These are phyloP conservation scores for Chesias legatella DNA, from an alignment of 2,888 invertebrate genomes.

Conservation along the genomic window DNA sequence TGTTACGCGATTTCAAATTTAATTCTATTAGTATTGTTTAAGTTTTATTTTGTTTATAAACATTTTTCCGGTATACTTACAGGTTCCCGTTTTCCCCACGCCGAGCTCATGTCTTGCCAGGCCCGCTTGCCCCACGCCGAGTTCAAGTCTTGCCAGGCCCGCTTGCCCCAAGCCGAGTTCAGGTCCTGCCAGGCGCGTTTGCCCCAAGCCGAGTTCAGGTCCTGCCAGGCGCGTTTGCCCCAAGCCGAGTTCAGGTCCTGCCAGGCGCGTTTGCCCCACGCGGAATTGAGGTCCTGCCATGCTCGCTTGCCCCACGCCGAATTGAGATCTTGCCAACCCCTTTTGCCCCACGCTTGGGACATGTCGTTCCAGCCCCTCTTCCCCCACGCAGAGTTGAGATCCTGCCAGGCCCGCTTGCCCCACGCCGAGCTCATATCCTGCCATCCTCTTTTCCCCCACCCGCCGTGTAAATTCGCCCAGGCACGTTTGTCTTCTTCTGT, in stretches of 20 bases:
- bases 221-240: slow-evolving; percentile 83
- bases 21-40: too few relatives aligned
- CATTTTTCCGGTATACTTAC: slow-evolving; percentile 39
- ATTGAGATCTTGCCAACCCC: slow-evolving; percentile 81
- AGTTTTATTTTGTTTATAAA: not conserved
- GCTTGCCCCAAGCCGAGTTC: slow-evolving; percentile 74
- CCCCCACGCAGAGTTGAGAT: slow-evolving; percentile 80
- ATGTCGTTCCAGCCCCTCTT: slow-evolving; percentile 82
- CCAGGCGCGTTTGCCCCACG: slow-evolving; percentile 83
- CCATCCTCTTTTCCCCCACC: slow-evolving; percentile 82
- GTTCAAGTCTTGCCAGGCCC: slow-evolving; percentile 81
- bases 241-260: slow-evolving; percentile 74
- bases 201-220: slow-evolving; percentile 77
- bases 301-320: slow-evolving; percentile 79
- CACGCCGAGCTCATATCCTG: slow-evolving; percentile 73
- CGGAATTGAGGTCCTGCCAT: slow-evolving; percentile 79
- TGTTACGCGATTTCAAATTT: too few relatives aligned
- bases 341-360: slow-evolving; percentile 77
- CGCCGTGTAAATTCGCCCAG: slow-evolving; percentile 80
- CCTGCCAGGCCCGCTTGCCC: slow-evolving; percentile 83
- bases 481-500: slow-evolving; percentile 81
- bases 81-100: slow-evolving; percentile 80
- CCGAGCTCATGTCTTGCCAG: slow-evolving; percentile 78
- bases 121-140: slow-evolving; percentile 80
- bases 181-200: slow-evolving; percentile 82